Evolutionary conservation across 2,888 invertebrate species (phyloP).

Genomic region (Chaetoderma sp.): DNA sequence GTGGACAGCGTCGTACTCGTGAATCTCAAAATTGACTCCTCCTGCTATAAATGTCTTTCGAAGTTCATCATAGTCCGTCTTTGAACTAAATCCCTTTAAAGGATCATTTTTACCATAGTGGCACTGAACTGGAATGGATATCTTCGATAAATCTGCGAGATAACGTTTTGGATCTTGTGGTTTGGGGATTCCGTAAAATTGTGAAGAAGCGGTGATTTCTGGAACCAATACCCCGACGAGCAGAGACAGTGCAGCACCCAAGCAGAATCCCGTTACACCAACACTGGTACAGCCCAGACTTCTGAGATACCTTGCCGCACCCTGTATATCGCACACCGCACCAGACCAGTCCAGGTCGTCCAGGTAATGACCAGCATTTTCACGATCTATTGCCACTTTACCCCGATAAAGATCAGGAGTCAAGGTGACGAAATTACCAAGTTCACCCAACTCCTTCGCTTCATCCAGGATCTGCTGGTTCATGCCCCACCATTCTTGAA

Average conservation of each 20-base stretch:
- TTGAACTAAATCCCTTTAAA: slow-evolving; percentile 55
- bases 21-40: slow-evolving; percentile 39
- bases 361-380: slow-evolving; percentile 59
- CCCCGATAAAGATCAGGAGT: slow-evolving; percentile 61
- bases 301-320: slow-evolving; percentile 47
- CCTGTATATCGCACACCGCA: slow-evolving; percentile 54
- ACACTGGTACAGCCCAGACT: slow-evolving; percentile 51
- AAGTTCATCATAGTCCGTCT: slow-evolving; percentile 45
- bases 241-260: slow-evolving; percentile 62
- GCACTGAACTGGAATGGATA: slow-evolving; percentile 59
- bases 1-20: slow-evolving; percentile 49
- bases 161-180: no score
- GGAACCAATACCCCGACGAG: slow-evolving; percentile 46
- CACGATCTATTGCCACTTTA: slow-evolving; percentile 53
- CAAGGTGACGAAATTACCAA: slow-evolving; percentile 48
- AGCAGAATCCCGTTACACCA: slow-evolving; percentile 65
- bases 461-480: slow-evolving; percentile 29
- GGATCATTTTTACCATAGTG: slow-evolving; percentile 58
- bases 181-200: slow-evolving; percentile 62
- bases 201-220: slow-evolving; percentile 56
- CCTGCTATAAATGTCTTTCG: slow-evolving; percentile 44
- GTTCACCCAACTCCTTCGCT: slow-evolving; percentile 41
- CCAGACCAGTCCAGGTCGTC: slow-evolving; percentile 57
- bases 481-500: slow-evolving; percentile 11
- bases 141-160: slow-evolving; percentile 51